Evolutionary conservation across 2,888 invertebrate species (phyloP), one percentile per base, ranked within the genome.

Genomic region (Thera britannica): DNA sequence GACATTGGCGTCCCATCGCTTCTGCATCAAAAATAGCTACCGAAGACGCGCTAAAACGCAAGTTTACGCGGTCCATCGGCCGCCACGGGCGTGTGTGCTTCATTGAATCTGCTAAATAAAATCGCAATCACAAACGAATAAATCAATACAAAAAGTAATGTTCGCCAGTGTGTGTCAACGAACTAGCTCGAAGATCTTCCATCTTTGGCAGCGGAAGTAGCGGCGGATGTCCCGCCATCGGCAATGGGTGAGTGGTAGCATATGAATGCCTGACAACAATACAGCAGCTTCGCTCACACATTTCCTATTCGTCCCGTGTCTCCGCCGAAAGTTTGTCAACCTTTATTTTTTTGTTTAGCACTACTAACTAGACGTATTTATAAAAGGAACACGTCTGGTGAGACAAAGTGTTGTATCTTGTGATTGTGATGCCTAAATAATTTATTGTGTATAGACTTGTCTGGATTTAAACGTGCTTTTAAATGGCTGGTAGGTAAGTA

Each of bases 11-110:
- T 89, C 90, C 84, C 89, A 89, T 86, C 90, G 89, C 87, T 90
- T 91, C 88, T 90, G 92, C 92, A 92, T 92, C 93, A 93, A 93
- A 93, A 93, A 93, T 93, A 93, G 92, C 93, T 86, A 84, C 89
- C 73, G 88, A 92, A 92, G 90, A 91, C 90, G 89, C 84, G 87
- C 86, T 86, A 85, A 82, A 83, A 87, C 89, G 90, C 83, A 90
- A 91, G 92, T 90, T 89, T 89, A 88, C 91, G 82, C 86, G 82
- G 87, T 83, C 86, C 88, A 83, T 81, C 88, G 89, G 82, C 82
- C 86, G 85, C 83, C 81, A 74, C 86, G 89, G 87, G 85, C 88
- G 91, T 85, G 90, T 83, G 77, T 74, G 75, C 70, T 69, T 70
- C 72, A 68, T 60, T 44, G 65, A 67, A 74, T 71, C 66, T 54